Evolutionary conservation across 53 echinoderm and acorn worm species (phyloP).

Genomic region (Echinarachnius parma): DNA sequence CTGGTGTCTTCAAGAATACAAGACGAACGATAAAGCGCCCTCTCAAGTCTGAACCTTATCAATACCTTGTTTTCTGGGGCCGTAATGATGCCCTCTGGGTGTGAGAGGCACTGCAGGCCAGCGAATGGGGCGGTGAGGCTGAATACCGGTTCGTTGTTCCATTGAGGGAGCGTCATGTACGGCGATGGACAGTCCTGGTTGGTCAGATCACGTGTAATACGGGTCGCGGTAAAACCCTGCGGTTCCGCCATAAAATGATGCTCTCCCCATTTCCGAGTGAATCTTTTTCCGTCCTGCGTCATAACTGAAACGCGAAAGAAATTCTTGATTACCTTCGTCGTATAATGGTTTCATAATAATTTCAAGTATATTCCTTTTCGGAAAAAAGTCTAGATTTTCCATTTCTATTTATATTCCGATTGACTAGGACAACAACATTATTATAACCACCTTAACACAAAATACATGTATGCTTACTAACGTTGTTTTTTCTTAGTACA

Average conservation of each 20-base stretch:
- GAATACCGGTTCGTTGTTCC: conserved; percentile 19
- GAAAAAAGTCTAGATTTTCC: too few relatives aligned
- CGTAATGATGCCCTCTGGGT: conserved; percentile 15
- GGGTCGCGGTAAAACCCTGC: conserved; percentile 13
- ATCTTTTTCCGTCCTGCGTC: too few relatives aligned
- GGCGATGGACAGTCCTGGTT: not conserved
- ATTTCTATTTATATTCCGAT: too few relatives aligned
- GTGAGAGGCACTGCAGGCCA: not conserved
- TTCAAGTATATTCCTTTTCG: too few relatives aligned
- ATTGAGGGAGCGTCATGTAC: conserved; percentile 15
- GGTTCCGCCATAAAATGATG: conserved; percentile 45
- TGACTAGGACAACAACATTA: too few relatives aligned
- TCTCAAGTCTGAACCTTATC: conserved; percentile 12
- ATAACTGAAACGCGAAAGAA: too few relatives aligned
- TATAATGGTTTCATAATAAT: too few relatives aligned
- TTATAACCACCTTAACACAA: too few relatives aligned
- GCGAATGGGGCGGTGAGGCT: not conserved
- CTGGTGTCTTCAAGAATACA: not conserved
- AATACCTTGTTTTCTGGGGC: not conserved
- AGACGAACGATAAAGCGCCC: conserved; percentile 24
- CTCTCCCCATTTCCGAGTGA: conserved; percentile 41
- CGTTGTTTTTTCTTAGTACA: too few relatives aligned
- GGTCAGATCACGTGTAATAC: conserved; percentile 8
- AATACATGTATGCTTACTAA: too few relatives aligned
- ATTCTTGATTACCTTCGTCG: too few relatives aligned